Conservation (phyloP, 2,113 vertebrate genomes). For the Odocoileus virginianus region DNA sequence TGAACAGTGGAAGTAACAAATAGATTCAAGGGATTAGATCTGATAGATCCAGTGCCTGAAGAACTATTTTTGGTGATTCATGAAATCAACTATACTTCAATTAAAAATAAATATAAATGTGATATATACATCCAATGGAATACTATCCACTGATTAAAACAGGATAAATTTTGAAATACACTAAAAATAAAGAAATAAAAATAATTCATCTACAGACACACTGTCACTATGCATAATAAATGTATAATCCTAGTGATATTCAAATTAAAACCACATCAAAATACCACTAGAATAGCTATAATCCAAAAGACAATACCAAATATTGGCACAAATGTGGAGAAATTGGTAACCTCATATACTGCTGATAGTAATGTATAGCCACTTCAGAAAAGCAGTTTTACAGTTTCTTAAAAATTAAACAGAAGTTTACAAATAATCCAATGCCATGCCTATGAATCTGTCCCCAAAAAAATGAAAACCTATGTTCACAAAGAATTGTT, state of each 20-base stretch:
- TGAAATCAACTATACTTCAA: not conserved
- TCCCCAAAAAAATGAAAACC: not conserved
- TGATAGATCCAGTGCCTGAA: not conserved
- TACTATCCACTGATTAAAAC: not conserved
- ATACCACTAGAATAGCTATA: not conserved
- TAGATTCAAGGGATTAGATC: not conserved
- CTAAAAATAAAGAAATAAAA: not conserved
- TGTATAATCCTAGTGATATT: not conserved
- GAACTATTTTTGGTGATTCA: rapidly evolving
- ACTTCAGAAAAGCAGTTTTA: not conserved
- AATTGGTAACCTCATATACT: not conserved
- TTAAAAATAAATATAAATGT: not conserved
- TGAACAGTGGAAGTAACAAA: not conserved
- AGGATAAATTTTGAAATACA: not conserved
- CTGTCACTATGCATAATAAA: not conserved
- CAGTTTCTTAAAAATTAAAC: constrained; percentile 5
- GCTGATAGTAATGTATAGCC: not conserved
- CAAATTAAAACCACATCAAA: not conserved
- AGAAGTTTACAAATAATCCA: not conserved
- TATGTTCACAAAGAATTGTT: not conserved
- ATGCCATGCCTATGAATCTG: not conserved
- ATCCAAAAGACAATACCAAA: not conserved
- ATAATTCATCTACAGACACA: not conserved
- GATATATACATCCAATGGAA: not conserved
- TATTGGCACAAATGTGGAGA: not conserved